Percentiles rank a stretch among this genome's conserved stretches.
Evolutionary conservation across 2,797 vertebrate genomes (phyloP).

Genomic region (Rhinogobio ventralis): DNA sequence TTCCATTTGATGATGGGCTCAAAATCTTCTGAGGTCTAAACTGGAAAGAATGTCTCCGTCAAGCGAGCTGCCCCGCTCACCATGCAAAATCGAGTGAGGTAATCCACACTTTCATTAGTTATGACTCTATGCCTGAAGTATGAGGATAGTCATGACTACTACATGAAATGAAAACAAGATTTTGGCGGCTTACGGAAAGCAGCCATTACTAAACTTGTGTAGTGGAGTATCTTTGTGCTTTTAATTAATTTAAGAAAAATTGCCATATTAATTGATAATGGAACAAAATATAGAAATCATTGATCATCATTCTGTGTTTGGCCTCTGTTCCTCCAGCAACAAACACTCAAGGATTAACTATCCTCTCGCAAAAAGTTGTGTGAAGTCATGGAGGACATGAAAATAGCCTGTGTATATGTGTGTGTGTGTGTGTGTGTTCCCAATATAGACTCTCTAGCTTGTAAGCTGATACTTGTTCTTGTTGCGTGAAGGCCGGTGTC

Average conservation of each 20-base stretch:
- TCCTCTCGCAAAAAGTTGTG: constrained; percentile 76
- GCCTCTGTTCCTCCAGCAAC: constrained; percentile 55
- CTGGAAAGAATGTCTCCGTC: constrained; percentile 73
- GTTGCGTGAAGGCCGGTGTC: constrained; percentile 38
- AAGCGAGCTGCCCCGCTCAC: constrained; percentile 58
- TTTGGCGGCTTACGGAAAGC: constrained; percentile 47
- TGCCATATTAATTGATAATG: not conserved
- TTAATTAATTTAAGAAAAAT: not conserved
- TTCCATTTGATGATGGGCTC: constrained; percentile 56
- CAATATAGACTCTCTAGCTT: constrained; percentile 65
- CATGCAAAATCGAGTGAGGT: constrained; percentile 71
- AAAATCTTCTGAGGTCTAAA: constrained; percentile 65
- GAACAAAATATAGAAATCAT: not conserved
- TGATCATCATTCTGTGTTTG: constrained; percentile 39
- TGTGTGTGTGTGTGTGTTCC: constrained; percentile 68
- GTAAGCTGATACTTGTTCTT: constrained; percentile 71
- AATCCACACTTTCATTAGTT: constrained; percentile 71
- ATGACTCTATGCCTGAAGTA: constrained; percentile 73
- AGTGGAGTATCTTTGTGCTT: not conserved
- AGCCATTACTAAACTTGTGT: constrained; percentile 32
- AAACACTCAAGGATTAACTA: constrained; percentile 74
- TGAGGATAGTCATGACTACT: constrained; percentile 66
- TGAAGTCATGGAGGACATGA: constrained; percentile 79
- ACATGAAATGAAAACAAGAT: constrained; percentile 62
- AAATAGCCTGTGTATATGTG: constrained; percentile 70